phyloP scores from a whole-genome alignment of 2,888 invertebrate species.

The Nineta flava region DNA sequence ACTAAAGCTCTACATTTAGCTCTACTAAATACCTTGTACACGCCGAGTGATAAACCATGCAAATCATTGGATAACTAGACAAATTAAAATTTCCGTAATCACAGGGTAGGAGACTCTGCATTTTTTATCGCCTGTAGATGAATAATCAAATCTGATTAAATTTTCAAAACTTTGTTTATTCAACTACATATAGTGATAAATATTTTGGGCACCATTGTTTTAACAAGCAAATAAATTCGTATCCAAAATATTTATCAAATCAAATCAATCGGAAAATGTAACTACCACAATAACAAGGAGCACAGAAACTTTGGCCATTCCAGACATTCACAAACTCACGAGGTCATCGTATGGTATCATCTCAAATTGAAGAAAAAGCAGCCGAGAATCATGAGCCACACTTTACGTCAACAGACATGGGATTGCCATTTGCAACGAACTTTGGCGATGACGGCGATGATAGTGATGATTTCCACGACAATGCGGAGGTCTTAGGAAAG shows the following conservation, averaged over 20 bases:
- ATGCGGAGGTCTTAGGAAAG: conserved; percentile 23
- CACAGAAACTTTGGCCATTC: conserved; percentile 70
- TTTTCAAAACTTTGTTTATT: too few relatives aligned
- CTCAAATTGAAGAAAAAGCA: conserved; percentile 28
- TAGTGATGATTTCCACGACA: conserved; percentile 17
- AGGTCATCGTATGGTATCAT: conserved; percentile 48
- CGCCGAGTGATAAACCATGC: too few relatives aligned
- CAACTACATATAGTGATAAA: too few relatives aligned
- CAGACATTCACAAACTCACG: conserved; percentile 56
- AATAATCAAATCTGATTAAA: too few relatives aligned
- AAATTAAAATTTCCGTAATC: too few relatives aligned
- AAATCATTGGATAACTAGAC: too few relatives aligned
- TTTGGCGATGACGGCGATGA: conserved; percentile 28
- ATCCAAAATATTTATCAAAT: conserved; percentile 3
- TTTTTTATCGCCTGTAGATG: too few relatives aligned
- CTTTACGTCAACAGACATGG: conserved; percentile 31
- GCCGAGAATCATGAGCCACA: conserved; percentile 30
- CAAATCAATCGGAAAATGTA: conserved; percentile 5
- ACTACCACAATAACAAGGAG: conserved; percentile 29
- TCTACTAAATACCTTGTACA: too few relatives aligned
- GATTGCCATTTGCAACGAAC: conserved; percentile 25
- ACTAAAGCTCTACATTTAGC: too few relatives aligned
- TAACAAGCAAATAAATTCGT: too few relatives aligned
- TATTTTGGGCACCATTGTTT: too few relatives aligned
- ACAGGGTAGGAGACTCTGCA: too few relatives aligned